Evolutionary conservation across 2,113 vertebrate species (phyloP).

Genomic region (Semicossyphus pulcher): DNA sequence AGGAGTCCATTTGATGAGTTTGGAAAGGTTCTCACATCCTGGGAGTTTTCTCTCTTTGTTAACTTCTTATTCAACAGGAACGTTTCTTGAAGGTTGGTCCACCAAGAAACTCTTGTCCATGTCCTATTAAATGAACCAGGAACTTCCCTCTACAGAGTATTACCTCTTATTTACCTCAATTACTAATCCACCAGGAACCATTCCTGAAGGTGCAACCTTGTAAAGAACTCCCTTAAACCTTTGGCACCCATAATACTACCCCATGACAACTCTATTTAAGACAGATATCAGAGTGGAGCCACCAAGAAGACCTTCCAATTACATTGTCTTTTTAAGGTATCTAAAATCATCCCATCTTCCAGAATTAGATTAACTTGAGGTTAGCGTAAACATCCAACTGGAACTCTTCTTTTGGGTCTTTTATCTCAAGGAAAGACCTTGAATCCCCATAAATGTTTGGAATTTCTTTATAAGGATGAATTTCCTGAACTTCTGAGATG

Average conservation of each 20-base stretch:
- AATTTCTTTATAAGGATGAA: neutral
- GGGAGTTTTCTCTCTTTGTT: neutral
- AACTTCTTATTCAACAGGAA: neutral
- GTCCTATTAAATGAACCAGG: neutral
- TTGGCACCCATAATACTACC: too few relatives aligned
- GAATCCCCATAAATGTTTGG: neutral
- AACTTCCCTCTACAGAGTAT: neutral
- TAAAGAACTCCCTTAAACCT: too few relatives aligned
- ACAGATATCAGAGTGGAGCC: neutral
- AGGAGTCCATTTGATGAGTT: neutral
- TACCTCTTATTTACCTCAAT: neutral
- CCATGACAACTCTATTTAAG: too few relatives aligned
- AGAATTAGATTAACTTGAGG: neutral
- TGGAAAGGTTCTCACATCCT: neutral
- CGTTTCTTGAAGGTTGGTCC: neutral
- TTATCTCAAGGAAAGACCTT: neutral
- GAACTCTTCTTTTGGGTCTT: neutral
- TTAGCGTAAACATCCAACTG: neutral
- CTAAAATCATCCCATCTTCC: neutral
- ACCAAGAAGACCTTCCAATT: neutral
- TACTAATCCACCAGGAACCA: neutral
- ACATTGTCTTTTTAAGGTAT: neutral
- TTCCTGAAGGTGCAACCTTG: neutral
- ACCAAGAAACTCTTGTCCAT: neutral
- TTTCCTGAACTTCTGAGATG: too few relatives aligned